phyloP scores from a whole-genome alignment of 2,888 invertebrate genomes.

The Lepidocyrtoides sp. region DNA sequence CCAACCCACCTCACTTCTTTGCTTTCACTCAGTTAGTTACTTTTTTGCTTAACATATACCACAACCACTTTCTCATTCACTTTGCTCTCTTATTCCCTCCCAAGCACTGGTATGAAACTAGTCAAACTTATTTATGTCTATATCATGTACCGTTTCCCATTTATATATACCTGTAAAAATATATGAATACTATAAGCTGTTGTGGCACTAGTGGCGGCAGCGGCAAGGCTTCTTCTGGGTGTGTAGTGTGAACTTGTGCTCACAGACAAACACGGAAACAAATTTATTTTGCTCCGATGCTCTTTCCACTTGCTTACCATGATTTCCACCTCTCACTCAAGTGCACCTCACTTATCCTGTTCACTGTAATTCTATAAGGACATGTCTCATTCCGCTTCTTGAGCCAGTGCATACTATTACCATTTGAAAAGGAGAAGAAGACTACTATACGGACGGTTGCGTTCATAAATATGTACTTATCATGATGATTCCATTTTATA shows the following conservation, averaged over 20 bases:
- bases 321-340: conserved; percentile 78
- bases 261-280: conserved; percentile 79
- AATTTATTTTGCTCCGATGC: conserved; percentile 82
- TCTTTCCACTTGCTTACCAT: conserved; percentile 80
- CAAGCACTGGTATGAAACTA: background rate
- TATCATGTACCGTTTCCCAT: background rate
- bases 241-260: conserved; percentile 74
- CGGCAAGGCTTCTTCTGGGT: background rate
- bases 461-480: background rate
- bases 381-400: conserved; percentile 58
- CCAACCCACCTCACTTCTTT: conserved; percentile 25
- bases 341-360: conserved; percentile 74
- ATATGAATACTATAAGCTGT: background rate
- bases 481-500: too few species aligned
- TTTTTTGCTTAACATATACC: conserved; percentile 34
- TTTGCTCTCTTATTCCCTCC: background rate
- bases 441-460: background rate
- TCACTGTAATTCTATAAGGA: conserved; percentile 69
- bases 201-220: background rate
- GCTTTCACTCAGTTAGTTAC: conserved; percentile 44
- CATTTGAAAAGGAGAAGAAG: background rate
- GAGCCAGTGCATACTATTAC: conserved; percentile 40
- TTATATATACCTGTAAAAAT: background rate
- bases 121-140: background rate
- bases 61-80: conserved; percentile 48